Evolutionary conservation across 2,797 vertebrate species (phyloP), one percentile per base, ranked within the genome.

Genomic region (Amniataba percoides): DNA sequence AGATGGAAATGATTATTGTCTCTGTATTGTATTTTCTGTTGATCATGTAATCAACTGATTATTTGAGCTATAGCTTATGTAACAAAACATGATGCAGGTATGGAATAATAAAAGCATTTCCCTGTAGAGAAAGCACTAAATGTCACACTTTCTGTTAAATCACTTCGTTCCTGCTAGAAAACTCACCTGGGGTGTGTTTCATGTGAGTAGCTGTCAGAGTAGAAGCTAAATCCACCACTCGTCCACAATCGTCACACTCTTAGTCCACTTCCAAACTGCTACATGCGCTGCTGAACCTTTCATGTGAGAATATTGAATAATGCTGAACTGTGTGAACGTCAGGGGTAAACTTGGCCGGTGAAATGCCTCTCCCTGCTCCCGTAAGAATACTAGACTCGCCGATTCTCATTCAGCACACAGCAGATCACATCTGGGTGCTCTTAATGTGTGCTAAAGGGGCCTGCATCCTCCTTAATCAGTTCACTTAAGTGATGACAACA

Each of bases 401-500:
- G 15, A 93, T 95, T 95, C 86, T 92, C 87, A 95, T 95, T 93
- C 94, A 90, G 87, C 72, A 89, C 94, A 94, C 93, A 93, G 85
- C 86, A 75, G 90, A 93, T 92, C 93, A 88, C 93, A 95, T 95
- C 94, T 94, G 94, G 87, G 80, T 81, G 78, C 77, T 88, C 84
- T 88, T 95, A 94, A 94, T 94, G 89, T 88, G 90, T 89, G 81
- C 86, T 93, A 93, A 94, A 93, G 92, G 87, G 84, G 89, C 90
- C 92, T 88, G 83, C 92, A 89, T 93, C 90, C 91, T 90, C 84
- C 87, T 93, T 94, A 95, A 95, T 95, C 88, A 94, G 95, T 90
- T 96, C 96, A 95, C 95, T 96, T 94, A 94, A 93, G 94, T 94
- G 94, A 94, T 86, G 92, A 95, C 95, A 95, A 95, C 94, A 95